phyloP scores from a whole-genome alignment of 2,797 vertebrate genomes.

The Cirrhinus mrigala region DNA sequence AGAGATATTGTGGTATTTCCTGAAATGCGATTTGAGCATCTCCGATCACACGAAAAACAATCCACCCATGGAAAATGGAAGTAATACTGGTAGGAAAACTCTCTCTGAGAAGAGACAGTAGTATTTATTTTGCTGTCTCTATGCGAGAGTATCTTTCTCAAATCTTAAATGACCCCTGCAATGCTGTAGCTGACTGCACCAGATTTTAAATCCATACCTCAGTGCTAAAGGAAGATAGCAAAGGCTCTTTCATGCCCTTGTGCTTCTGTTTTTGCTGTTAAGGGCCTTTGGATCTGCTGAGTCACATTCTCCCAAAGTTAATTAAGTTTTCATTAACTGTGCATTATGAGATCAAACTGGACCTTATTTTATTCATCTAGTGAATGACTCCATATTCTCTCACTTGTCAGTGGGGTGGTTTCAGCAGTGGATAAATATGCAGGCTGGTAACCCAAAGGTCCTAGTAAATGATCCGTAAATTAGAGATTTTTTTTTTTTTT shows the following conservation, averaged over 20 bases:
- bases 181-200: constrained; percentile 49
- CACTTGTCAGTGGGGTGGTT: neutral
- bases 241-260: constrained; percentile 29
- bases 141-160: constrained; percentile 27
- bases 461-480: neutral
- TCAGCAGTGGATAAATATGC: neutral
- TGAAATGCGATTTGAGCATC: constrained; percentile 50
- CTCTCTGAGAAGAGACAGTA: neutral
- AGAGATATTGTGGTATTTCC: constrained; percentile 48
- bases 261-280: constrained; percentile 38
- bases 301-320: constrained; percentile 49
- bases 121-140: constrained; percentile 32
- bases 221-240: constrained; percentile 11
- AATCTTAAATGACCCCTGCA: constrained; percentile 55
- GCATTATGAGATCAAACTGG: constrained; percentile 37
- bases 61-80: constrained; percentile 47
- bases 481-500: neutral
- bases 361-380: constrained; percentile 30
- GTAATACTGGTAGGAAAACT: constrained; percentile 1
- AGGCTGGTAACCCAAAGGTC: neutral
- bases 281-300: constrained; percentile 39
- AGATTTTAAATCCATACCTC: constrained; percentile 34
- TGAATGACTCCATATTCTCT: constrained; percentile 5
- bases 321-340: constrained; percentile 52
- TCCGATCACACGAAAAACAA: constrained; percentile 42